phyloP scores from a whole-genome alignment of 2,113 vertebrate genomes.

The Mustela lutreola region DNA sequence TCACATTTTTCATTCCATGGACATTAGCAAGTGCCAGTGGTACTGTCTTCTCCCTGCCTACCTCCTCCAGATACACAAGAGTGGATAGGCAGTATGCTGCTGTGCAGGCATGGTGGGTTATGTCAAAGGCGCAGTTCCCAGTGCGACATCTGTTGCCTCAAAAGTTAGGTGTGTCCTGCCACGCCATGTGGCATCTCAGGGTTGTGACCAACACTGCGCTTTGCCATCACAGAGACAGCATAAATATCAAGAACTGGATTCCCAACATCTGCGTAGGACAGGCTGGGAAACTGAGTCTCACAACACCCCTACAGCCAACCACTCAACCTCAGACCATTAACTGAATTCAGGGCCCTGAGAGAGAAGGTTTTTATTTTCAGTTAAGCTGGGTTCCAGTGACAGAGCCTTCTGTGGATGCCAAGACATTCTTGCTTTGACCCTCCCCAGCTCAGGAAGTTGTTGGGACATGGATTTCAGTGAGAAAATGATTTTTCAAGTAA shows the following conservation, averaged over 20 bases:
- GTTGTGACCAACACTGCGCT: neutral
- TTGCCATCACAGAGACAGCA: neutral
- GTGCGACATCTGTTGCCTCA: neutral
- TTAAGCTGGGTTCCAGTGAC: neutral
- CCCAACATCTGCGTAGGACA: neutral
- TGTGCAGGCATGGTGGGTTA: neutral
- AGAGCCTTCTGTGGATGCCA: neutral
- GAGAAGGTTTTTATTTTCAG: neutral
- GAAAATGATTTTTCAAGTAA: conserved; percentile 32
- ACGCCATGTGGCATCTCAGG: neutral
- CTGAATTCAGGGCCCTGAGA: neutral
- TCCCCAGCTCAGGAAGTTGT: neutral
- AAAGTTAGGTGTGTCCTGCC: neutral
- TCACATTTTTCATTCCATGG: neutral
- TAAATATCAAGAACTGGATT: neutral
- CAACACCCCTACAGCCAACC: neutral
- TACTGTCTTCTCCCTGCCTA: neutral
- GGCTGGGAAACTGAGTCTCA: neutral
- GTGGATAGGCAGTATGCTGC: fast-evolving
- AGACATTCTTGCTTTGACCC: no score
- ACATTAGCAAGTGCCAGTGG: neutral
- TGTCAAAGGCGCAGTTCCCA: fast-evolving
- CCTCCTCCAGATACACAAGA: neutral
- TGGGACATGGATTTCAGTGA: neutral
- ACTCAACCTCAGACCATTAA: neutral